A percentile compares a stretch with the other conserved stretches of the same genome.
Conservation (phyloP, 2,888 invertebrate genomes). For the Alviniconcha strummeri region DNA sequence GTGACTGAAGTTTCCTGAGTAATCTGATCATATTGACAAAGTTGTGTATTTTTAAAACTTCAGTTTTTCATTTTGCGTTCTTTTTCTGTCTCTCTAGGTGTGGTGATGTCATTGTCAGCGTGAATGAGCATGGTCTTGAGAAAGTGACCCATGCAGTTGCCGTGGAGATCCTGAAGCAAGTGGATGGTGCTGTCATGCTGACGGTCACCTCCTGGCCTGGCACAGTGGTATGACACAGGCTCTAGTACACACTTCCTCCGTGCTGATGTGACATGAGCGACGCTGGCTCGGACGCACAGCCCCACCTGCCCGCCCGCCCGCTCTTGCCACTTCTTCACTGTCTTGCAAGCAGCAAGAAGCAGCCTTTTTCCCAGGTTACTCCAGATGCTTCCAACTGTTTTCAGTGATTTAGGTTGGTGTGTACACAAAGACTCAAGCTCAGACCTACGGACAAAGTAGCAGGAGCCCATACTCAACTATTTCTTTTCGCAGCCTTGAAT, state of each 20-base stretch:
- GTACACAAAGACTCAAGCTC: background rate
- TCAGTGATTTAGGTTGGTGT: no score
- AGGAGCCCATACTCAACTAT: no score
- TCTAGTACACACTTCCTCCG: background rate
- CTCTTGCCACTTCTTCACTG: background rate
- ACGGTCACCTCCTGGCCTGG: conserved; percentile 76
- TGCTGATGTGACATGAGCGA: background rate
- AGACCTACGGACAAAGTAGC: background rate
- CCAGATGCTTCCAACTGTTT: no score
- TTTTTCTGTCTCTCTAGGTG: conserved; percentile 65
- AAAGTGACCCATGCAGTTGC: conserved; percentile 73
- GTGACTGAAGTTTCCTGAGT: no score
- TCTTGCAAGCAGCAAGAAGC: background rate
- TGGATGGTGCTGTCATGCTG: conserved; percentile 72
- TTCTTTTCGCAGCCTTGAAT: no score
- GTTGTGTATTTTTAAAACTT: background rate
- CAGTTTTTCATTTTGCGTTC: background rate
- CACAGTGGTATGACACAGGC: conserved; percentile 65
- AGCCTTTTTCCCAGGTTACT: background rate
- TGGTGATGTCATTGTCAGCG: conserved; percentile 75
- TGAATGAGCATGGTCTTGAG: conserved; percentile 73
- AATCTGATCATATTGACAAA: no score
- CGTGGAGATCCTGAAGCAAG: conserved; percentile 73
- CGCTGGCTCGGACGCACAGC: background rate
- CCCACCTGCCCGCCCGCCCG: background rate